Conservation (phyloP, 2,113 vertebrate genomes). For the Eptesicus fuscus region DNA sequence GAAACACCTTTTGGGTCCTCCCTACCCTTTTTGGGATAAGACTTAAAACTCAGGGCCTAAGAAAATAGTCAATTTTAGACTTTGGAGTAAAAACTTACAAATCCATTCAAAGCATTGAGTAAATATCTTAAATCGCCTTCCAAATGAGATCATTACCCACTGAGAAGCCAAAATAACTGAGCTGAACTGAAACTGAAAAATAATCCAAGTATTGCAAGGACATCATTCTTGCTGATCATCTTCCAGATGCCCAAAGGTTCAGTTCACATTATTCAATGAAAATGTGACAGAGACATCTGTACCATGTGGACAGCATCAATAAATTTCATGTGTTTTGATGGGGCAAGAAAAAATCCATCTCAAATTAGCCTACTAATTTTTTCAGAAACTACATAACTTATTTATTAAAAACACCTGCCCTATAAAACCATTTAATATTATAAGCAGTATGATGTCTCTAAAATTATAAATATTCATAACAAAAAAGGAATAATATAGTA, state of each 20-base stretch:
- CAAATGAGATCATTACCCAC: not conserved
- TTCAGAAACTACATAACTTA: not conserved
- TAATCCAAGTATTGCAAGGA: not conserved
- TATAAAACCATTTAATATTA: not conserved
- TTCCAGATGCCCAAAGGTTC: not conserved
- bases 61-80: not conserved
- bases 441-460: not conserved
- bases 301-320: not conserved
- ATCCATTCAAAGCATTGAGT: not conserved
- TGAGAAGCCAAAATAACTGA: slow-evolving; percentile 2
- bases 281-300: not conserved
- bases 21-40: not conserved
- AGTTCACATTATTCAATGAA: not conserved
- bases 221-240: not conserved
- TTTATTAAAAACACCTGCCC: not conserved
- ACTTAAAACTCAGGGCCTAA: slow-evolving; percentile 1
- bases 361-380: not conserved
- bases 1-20: not conserved
- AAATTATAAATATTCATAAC: not conserved
- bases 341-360: not conserved
- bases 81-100: not conserved
- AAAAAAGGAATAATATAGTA: not conserved
- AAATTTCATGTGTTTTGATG: not conserved
- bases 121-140: not conserved
- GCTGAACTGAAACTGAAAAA: slow-evolving; percentile 8